Evolutionary conservation across 2,113 vertebrate species (phyloP).

Genomic region (Taurulus bubalis): DNA sequence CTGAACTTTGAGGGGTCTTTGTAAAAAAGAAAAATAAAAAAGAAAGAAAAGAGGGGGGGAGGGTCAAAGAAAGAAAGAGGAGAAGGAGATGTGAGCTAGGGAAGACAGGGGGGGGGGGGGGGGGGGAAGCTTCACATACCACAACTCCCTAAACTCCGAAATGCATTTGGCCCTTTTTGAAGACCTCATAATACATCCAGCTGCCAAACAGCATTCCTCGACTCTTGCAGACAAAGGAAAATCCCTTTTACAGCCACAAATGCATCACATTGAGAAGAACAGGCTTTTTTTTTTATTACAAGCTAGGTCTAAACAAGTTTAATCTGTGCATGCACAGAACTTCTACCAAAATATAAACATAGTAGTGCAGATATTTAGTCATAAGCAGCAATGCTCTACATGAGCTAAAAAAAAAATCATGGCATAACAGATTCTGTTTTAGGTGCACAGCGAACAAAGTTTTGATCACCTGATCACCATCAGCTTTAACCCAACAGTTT

Average conservation of each 20-base stretch:
- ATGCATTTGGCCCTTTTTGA: slow-evolving; percentile 64
- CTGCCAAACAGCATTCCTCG: slow-evolving; percentile 73
- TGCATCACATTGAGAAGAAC: slow-evolving; percentile 16
- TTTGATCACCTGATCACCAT: background rate
- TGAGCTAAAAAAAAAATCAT: background rate
- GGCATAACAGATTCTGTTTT: background rate
- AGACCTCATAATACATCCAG: slow-evolving; percentile 64
- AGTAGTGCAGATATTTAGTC: background rate
- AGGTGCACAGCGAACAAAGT: background rate
- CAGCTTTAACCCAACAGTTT: background rate
- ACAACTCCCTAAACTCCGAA: slow-evolving; percentile 73
- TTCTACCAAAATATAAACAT: slow-evolving; percentile 1
- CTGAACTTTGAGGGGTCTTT: slow-evolving; percentile 49
- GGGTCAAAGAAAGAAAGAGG: slow-evolving; percentile 16
- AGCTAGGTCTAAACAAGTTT: slow-evolving; percentile 28
- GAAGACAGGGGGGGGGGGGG: background rate
- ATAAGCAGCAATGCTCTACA: slow-evolving; percentile 4
- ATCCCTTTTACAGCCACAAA: slow-evolving; percentile 59
- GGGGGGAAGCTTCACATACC: slow-evolving; percentile 67
- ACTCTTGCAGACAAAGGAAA: slow-evolving; percentile 66
- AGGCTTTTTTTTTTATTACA: background rate
- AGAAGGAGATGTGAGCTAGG: slow-evolving; percentile 32
- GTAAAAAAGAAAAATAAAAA: slow-evolving; percentile 9
- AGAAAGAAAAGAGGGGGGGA: background rate
- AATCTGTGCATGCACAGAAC: background rate